Conservation (phyloP, 2,888 invertebrate species). For the Pseudoips prasinana region DNA sequence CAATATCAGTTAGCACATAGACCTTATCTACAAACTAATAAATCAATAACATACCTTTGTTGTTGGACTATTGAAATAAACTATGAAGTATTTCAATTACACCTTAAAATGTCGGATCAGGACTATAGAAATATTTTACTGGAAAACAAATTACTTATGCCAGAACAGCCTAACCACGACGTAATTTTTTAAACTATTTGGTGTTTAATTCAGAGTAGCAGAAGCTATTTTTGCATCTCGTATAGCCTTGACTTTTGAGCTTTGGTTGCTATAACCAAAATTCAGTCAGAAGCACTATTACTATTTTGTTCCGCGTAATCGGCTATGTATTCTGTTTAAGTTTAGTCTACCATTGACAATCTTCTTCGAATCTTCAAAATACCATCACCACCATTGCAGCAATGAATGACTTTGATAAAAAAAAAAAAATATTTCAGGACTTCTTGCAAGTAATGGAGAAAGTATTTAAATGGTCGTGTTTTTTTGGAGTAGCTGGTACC, state of each 20-base stretch:
- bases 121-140: not conserved
- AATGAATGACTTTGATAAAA: too few species aligned
- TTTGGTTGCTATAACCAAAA: too few species aligned
- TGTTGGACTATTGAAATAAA: not conserved
- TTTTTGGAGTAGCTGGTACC: conserved; percentile 49
- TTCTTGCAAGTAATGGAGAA: conserved; percentile 37
- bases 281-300: too few species aligned
- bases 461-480: conserved; percentile 42
- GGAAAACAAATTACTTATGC: not conserved
- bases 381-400: too few species aligned
- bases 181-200: not conserved
- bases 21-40: not conserved
- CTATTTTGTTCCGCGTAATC: too few species aligned
- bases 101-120: not conserved
- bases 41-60: not conserved
- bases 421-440: too few species aligned
- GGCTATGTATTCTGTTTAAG: too few species aligned
- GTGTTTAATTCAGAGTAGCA: too few species aligned
- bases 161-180: not conserved
- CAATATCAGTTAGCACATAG: not conserved
- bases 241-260: too few species aligned
- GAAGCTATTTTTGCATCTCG: too few species aligned
- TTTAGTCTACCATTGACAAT: too few species aligned
- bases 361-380: too few species aligned
- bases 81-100: not conserved